Conservation (phyloP, 2,888 invertebrate species). For the Oscheius onirici region DNA sequence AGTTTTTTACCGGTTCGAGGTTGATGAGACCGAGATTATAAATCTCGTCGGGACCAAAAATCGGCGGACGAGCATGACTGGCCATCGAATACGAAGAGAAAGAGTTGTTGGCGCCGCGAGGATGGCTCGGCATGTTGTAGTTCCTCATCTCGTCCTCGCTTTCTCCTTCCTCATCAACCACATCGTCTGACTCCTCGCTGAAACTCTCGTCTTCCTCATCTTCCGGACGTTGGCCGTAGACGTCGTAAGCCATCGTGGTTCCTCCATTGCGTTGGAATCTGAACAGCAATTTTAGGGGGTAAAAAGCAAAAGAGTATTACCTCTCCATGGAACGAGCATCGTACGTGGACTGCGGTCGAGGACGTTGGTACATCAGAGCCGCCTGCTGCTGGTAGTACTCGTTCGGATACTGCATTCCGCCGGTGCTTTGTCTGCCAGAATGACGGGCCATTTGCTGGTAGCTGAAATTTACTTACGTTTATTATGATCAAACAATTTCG, state of each 20-base stretch:
- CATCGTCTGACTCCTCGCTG: conserved; percentile 23
- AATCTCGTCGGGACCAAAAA: conserved; percentile 1
- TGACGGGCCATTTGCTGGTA: conserved; percentile 25
- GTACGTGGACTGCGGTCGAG: conserved; percentile 30
- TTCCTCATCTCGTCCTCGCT: conserved; percentile 46
- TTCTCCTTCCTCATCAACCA: conserved; percentile 36
- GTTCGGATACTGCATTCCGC: conserved; percentile 1
- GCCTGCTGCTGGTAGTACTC: conserved; percentile 24
- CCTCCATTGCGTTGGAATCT: conserved; percentile 23
- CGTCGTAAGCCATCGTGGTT: conserved; percentile 20
- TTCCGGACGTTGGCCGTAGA: conserved; percentile 11
- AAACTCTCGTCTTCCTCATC: conserved; percentile 11
- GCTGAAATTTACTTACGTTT: not conserved
- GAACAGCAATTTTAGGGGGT: not conserved
- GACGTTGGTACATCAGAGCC: conserved; percentile 9
- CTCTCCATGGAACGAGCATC: conserved; percentile 29
- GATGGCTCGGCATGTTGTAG: not conserved
- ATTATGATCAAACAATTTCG: not conserved
- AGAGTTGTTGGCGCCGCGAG: conserved; percentile 3
- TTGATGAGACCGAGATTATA: conserved; percentile 48
- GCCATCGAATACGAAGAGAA: conserved; percentile 19
- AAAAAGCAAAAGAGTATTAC: not conserved
- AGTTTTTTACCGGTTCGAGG: conserved; percentile 16
- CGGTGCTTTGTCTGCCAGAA: conserved; percentile 23
- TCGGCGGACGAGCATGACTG: not conserved